Base-by-base conservation (phyloP, 2,888 invertebrate genomes). In the Chouioia cunea region DNA sequence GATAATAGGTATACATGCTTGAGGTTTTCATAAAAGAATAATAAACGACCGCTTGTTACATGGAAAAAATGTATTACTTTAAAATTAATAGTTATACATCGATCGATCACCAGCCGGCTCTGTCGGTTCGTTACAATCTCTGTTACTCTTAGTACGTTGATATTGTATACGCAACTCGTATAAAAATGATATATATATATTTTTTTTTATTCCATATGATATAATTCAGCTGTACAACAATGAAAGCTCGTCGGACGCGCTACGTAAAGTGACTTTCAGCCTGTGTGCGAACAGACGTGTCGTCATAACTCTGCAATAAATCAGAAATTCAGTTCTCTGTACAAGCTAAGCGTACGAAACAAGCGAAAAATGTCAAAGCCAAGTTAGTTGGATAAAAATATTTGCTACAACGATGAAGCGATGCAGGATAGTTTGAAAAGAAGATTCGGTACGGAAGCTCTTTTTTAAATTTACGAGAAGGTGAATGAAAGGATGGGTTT, bases 151-250 rank as follows among this genome's bases (percentile, higher is more conserved):
- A 63, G 68, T 71, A 68, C 65, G 43, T 65, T 60, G 56, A 53
- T 16, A 44, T 73, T 52, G 27, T 65, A 65, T 69, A 65, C 62
- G 44, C 65, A 63, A 71, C 62, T 73, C 47, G 71, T 73, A 73
- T 65, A 73, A 73, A 73, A 73, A 73, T 71, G 71, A 73, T 71
- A 62, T 54, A 63, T 36, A 27, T 27, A 36, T 36, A 36, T n/a
- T n/a, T n/a, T n/a, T n/a, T n/a, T n/a, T n/a, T 36, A 36, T 4
- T 36, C 36, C 12, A 36, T 71, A 68, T 64, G 23, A 56, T 52
- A 59, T 67, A 52, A 70, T 58, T 73, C n/a, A 63, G 71, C 73
- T 73, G 73, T 68, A 73, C 73, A 73, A 73, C 65, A 66, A 66
- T 67, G 53, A 73, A 70, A 70, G 73, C 71, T 71, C 65, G 43